Percentiles rank a stretch among this genome's conserved stretches.
Conservation (phyloP, 2,113 vertebrate genomes). For the Nesoenas mayeri region DNA sequence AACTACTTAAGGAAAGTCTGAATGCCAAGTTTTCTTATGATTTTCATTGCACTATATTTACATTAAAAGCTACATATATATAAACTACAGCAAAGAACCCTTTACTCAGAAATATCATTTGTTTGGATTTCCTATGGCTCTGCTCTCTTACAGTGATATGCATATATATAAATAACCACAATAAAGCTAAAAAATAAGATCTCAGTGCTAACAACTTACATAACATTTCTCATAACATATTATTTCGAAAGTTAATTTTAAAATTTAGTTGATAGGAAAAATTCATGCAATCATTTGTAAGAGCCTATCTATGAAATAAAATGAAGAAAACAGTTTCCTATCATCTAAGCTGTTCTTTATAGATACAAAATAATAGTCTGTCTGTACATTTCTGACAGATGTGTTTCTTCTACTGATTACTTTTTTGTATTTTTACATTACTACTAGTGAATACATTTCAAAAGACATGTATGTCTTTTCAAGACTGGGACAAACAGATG, state of each 20-base stretch:
- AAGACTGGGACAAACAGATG: not conserved
- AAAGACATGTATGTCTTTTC: not conserved
- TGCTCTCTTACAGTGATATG: not conserved
- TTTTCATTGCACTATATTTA: constrained; percentile 57
- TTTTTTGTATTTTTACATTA: not conserved
- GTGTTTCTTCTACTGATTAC: not conserved
- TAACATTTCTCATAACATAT: not conserved
- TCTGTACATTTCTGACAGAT: not conserved
- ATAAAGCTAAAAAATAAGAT: not conserved
- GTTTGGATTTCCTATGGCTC: constrained; percentile 41
- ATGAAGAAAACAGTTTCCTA: not conserved
- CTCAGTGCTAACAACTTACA: not conserved
- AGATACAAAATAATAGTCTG: not conserved
- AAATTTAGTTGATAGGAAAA: not conserved
- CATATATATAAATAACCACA: constrained; percentile 28
- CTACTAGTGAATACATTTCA: not conserved
- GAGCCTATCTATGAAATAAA: not conserved
- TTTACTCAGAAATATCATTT: constrained; percentile 56
- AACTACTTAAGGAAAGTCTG: constrained; percentile 58
- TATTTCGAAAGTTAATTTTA: not conserved
- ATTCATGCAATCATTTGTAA: not conserved
- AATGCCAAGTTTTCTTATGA: constrained; percentile 58
- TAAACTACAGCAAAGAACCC: constrained; percentile 35
- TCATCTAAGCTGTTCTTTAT: not conserved
- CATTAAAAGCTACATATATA: constrained; percentile 47